A percentile compares a stretch with the other conserved stretches of the same genome.
These are phyloP conservation scores for Apodemia zela DNA, from an alignment of 2,888 invertebrate genomes.

Conservation along the genomic window DNA sequence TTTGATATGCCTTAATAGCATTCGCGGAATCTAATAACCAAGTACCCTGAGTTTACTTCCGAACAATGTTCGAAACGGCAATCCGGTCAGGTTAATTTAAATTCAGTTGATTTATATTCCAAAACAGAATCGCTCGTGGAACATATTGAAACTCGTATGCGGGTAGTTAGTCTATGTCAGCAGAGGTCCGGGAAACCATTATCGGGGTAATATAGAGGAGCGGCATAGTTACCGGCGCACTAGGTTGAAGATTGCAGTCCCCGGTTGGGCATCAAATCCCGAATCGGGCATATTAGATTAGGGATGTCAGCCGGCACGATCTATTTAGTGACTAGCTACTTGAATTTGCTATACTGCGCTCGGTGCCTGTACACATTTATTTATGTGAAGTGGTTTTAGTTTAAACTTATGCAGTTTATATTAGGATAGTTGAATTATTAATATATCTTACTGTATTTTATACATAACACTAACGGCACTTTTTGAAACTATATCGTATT, in stretches of 20 bases:
- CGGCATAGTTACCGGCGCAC: slow-evolving; percentile 42
- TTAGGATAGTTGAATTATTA: neutral
- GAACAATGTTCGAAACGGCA: slow-evolving; percentile 29
- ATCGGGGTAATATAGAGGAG: slow-evolving; percentile 45
- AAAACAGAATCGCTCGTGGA: slow-evolving; percentile 39
- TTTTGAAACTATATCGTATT: no score
- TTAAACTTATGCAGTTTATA: slow-evolving; percentile 1
- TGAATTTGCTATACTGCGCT: slow-evolving; percentile 40
- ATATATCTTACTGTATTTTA: neutral
- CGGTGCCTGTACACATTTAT: slow-evolving; percentile 28
- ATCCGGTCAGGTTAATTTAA: slow-evolving; percentile 32
- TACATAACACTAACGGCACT: neutral
- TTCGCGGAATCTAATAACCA: slow-evolving; percentile 39
- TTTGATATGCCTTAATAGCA: slow-evolving; percentile 34
- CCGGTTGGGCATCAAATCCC: slow-evolving; percentile 38
- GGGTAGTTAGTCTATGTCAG: slow-evolving; percentile 43
- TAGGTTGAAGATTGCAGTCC: slow-evolving; percentile 53
- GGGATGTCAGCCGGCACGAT: slow-evolving; percentile 53
- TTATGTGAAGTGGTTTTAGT: slow-evolving; percentile 24
- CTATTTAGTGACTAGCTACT: slow-evolving; percentile 57
- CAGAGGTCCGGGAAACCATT: slow-evolving; percentile 42
- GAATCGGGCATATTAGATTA: slow-evolving; percentile 65
- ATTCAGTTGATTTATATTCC: slow-evolving; percentile 44
- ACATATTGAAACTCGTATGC: slow-evolving; percentile 43
- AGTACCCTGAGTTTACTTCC: slow-evolving; percentile 32